phyloP scores from a whole-genome alignment of 2,888 invertebrate species.

The Diogma glabrata region DNA sequence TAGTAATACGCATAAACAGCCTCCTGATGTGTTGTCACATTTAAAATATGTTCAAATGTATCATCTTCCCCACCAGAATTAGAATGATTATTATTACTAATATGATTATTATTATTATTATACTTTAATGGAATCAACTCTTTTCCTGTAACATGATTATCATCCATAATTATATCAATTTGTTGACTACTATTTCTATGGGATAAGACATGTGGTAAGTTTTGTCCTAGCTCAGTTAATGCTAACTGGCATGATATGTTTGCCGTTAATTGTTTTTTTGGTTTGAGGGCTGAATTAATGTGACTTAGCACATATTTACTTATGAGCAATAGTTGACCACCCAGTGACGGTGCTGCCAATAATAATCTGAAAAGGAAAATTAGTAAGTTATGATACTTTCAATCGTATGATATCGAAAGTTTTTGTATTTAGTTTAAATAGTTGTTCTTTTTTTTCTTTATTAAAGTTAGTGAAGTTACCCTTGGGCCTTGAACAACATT shows the following conservation, averaged over 20 bases:
- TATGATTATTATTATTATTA: neutral
- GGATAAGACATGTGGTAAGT: neutral
- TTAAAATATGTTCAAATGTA: constrained; percentile 57
- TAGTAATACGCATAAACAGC: constrained; percentile 83
- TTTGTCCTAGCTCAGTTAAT: constrained; percentile 46
- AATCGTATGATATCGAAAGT: too few species aligned
- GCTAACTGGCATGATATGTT: constrained; percentile 52
- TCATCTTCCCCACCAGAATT: constrained; percentile 39
- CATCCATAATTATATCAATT: constrained; percentile 14
- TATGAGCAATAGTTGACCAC: constrained; percentile 39
- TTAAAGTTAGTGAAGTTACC: too few species aligned
- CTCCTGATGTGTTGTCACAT: constrained; percentile 75
- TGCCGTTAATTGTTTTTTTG: constrained; percentile 37
- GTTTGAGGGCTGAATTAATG: constrained; percentile 40
- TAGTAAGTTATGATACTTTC: too few species aligned
- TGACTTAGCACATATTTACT: constrained; percentile 50
- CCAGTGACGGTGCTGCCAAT: constrained; percentile 30
- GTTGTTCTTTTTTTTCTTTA: too few species aligned
- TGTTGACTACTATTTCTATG: neutral
- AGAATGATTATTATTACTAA: too few species aligned
- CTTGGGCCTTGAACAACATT: too few species aligned
- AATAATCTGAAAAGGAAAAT: constrained; percentile 26
- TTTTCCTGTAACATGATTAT: neutral
- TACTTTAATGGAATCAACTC: neutral
- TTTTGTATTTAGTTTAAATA: too few species aligned